Evolutionary conservation across 2,797 vertebrate genomes (phyloP), one percentile per base, ranked within the genome.

Genomic region (Coccyzus lansbergi): DNA sequence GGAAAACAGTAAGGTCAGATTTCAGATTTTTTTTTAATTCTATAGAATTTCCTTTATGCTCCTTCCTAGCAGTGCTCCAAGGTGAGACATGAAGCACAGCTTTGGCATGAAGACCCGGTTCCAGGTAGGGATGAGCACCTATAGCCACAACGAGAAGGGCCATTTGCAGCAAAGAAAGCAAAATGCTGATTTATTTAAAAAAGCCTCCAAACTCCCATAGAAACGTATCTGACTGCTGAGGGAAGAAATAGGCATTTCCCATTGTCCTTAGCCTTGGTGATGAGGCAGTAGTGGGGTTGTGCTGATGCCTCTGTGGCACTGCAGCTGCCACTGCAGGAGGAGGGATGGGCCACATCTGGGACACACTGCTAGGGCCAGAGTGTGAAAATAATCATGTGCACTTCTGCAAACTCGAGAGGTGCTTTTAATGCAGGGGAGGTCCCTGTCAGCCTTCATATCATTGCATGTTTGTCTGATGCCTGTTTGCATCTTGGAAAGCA

Each of bases 101-200:
- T 51, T 48, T 69, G 38, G 53, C 42, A 68, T 7, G 17, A 81
- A 94, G 76, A 74, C 40, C 28, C 60, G 36, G 46, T 51, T 79
- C 19, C 38, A 22, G 21, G 28, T 53, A 46, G 25, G 55, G 19
- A 28, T 78, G 53, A 36, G 18, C 49, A 78, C 33, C 20, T 25
- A 31, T 7, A 77, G 83, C 42, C 60, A 88, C 62, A 92, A 40
- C 0, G 1, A 74, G 44, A 65, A 42, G 26, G 16, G 52, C 22
- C 52, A 74, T 75, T 86, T 86, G 36, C 53, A 91, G 77, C 52
- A 60, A 82, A 82, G 38, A 76, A 88, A 80, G 69, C 11, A 71
- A 58, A 91, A 88, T 4, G 8, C 56, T 74, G 60, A 40, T 83
- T 59, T n/a, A 40, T 36, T n/a, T 5, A 20, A 26, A 69, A 79